Conservation (phyloP, 2,113 vertebrate genomes). For the Hemiprocne comata region DNA sequence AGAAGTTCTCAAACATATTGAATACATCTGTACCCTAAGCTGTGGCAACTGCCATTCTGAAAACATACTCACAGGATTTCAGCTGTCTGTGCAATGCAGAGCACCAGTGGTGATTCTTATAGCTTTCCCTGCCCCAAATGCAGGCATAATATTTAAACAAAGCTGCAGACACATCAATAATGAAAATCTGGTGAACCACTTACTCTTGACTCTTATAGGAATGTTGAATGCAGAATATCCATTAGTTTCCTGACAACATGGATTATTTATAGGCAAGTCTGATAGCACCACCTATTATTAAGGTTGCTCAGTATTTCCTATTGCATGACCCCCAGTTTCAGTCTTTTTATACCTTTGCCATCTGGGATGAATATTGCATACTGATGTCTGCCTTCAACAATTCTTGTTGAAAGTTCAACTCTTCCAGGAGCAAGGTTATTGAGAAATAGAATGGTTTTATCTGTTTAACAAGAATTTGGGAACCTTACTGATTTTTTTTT, state of each 20-base stretch:
- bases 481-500: not conserved
- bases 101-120: not conserved
- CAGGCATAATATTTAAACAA: slow-evolving; percentile 28
- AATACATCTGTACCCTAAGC: not conserved
- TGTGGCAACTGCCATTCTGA: not conserved
- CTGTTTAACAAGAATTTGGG: not conserved
- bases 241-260: slow-evolving; percentile 48
- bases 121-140: not conserved
- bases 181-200: slow-evolving; percentile 49
- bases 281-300: slow-evolving; percentile 45
- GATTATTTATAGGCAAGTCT: slow-evolving; percentile 53
- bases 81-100: not conserved
- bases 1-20: not conserved
- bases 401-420: not conserved
- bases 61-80: not conserved
- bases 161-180: slow-evolving; percentile 32
- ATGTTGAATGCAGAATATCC: slow-evolving; percentile 32
- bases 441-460: not conserved
- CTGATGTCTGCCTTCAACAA: not conserved
- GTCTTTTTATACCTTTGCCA: slow-evolving; percentile 9
- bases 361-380: slow-evolving; percentile 13
- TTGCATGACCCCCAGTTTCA: not conserved
- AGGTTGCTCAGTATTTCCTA: slow-evolving; percentile 33
- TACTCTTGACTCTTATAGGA: slow-evolving; percentile 22
- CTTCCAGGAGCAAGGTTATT: not conserved